A percentile compares a stretch with the other conserved stretches of the same genome.
Evolutionary conservation across 1,140 invertebrate species (phyloP).

Genomic region (Lordiphosa stackelbergi): DNA sequence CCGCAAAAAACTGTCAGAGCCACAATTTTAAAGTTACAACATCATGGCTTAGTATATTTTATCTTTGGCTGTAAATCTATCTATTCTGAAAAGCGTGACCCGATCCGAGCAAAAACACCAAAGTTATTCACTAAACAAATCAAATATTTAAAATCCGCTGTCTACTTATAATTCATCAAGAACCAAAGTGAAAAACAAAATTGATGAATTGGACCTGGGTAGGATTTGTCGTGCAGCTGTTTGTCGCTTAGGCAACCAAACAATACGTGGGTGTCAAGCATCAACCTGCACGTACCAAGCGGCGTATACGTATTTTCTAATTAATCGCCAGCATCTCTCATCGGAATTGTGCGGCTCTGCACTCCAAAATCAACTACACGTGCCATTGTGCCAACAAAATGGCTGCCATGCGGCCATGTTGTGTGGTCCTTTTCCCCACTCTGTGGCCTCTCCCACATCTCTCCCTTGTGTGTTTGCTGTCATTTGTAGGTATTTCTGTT

Average conservation of each 20-base stretch:
- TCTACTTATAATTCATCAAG: not conserved
- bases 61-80: too few species aligned
- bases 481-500: slow-evolving; percentile 75
- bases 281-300: slow-evolving; percentile 45
- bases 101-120: too few species aligned
- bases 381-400: slow-evolving; percentile 60
- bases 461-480: slow-evolving; percentile 60
- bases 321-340: slow-evolving; percentile 47
- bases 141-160: too few species aligned
- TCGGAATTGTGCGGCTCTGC: not conserved
- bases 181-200: slow-evolving; percentile 9
- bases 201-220: slow-evolving; percentile 61
- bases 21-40: too few species aligned
- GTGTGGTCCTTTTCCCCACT: slow-evolving; percentile 28
- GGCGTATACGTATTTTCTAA: slow-evolving; percentile 72
- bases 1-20: too few species aligned
- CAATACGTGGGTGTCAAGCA: slow-evolving; percentile 1
- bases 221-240: slow-evolving; percentile 25
- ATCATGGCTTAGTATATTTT: too few species aligned
- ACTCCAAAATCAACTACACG: slow-evolving; percentile 46
- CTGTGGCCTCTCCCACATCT: not conserved
- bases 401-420: slow-evolving; percentile 70
- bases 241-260: slow-evolving; percentile 22
- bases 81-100: too few species aligned
- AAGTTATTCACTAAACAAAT: too few species aligned